A percentile compares a stretch with the other conserved stretches of the same genome.
These are phyloP conservation scores for Patiria miniata DNA, from an alignment of 35 echinoderm and acorn worm species.

Conservation along the genomic window DNA sequence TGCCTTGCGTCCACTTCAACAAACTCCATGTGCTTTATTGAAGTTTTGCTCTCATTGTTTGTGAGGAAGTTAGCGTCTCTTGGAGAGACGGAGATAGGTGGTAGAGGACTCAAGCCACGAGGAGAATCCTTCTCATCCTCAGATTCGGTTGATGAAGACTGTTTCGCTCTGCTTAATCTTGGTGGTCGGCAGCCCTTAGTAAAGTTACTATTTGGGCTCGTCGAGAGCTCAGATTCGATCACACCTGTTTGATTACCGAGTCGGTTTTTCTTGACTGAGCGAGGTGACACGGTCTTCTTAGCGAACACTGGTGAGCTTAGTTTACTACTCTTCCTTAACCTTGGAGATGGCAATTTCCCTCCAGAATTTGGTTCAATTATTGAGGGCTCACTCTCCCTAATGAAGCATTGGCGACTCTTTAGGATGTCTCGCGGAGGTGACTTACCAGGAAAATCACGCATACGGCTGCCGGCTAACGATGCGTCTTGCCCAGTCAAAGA, in stretches of 20 bases:
- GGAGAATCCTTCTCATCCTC: slow-evolving; percentile 8
- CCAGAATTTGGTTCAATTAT: neutral
- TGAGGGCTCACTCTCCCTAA: neutral
- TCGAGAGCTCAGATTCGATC: too few species aligned
- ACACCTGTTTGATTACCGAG: too few species aligned
- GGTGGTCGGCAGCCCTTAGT: neutral
- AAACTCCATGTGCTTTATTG: neutral
- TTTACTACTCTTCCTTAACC: neutral
- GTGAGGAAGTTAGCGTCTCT: neutral
- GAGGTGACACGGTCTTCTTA: neutral
- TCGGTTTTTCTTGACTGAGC: too few species aligned
- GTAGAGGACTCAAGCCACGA: neutral
- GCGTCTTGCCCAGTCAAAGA: too few species aligned
- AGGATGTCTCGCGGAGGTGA: neutral
- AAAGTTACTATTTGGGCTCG: neutral
- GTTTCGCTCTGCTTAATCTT: neutral
- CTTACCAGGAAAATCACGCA: neutral
- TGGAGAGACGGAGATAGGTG: neutral
- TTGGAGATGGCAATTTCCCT: neutral
- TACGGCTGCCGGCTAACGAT: neutral
- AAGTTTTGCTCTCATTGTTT: neutral
- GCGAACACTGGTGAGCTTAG: neutral
- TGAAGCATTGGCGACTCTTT: neutral
- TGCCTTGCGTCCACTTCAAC: neutral
- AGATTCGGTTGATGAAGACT: neutral